Percentiles rank a stretch among this genome's conserved stretches.
Evolutionary conservation across 2,888 invertebrate genomes (phyloP).

Genomic region (Chrysomela aeneicollis): DNA sequence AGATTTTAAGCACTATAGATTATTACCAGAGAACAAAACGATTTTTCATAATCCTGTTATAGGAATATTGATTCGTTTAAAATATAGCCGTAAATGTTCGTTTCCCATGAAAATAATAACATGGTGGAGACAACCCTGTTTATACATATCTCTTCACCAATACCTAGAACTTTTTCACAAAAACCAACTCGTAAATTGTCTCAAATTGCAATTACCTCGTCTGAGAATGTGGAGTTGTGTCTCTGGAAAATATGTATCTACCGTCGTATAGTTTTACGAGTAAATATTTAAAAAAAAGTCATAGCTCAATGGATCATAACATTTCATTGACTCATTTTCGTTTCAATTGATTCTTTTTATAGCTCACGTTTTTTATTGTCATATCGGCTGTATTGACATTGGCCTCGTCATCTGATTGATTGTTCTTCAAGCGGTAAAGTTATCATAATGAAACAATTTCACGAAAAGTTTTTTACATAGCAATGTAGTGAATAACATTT

Average conservation of each 20-base stretch:
- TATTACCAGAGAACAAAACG: no score
- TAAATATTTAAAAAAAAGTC: not conserved
- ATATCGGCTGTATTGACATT: not conserved
- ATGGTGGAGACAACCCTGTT: no score
- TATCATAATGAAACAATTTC: no score
- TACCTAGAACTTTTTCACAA: not conserved
- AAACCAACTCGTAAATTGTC: not conserved
- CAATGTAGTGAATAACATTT: no score
- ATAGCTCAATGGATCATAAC: slow-evolving; percentile 1
- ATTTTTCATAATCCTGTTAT: no score
- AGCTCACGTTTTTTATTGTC: not conserved
- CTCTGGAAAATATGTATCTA: slow-evolving; percentile 33
- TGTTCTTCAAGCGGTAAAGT: no score
- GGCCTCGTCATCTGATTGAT: no score
- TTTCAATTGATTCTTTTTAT: not conserved
- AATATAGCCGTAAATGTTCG: no score
- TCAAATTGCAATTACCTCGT: slow-evolving; percentile 35
- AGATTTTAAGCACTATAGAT: no score
- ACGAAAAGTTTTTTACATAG: no score
- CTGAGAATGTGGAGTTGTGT: slow-evolving; percentile 38
- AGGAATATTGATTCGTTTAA: no score
- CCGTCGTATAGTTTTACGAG: not conserved
- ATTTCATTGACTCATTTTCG: not conserved
- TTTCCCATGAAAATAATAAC: no score
- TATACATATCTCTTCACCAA: not conserved